Percentiles rank a stretch among this genome's conserved stretches.
Conservation (phyloP, 2,797 vertebrate genomes). For the Lates japonicus region DNA sequence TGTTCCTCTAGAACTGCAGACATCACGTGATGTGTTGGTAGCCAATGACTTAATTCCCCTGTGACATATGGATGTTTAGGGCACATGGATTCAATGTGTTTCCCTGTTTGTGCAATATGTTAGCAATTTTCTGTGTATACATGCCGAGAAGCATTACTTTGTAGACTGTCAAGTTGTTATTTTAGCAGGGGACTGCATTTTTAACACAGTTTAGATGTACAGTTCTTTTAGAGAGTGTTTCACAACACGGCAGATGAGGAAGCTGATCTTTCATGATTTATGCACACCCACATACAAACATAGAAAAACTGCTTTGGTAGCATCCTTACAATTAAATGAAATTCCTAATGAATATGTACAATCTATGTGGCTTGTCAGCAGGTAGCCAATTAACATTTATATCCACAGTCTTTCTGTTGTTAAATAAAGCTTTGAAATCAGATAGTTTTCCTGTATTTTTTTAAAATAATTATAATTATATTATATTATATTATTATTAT, state of each 20-base stretch:
- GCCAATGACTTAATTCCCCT: conserved; percentile 61
- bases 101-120: conserved; percentile 26
- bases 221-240: conserved; percentile 4
- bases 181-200: background rate
- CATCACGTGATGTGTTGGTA: no score
- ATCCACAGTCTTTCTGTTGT: background rate
- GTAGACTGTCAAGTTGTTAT: background rate
- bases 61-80: conserved; percentile 52
- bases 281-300: conserved; percentile 38
- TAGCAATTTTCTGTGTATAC: background rate
- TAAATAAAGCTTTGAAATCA: conserved; percentile 1
- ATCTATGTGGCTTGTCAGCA: conserved; percentile 16
- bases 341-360: conserved; percentile 19
- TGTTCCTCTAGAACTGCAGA: conserved; percentile 50
- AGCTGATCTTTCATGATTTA: conserved; percentile 31
- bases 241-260: conserved; percentile 3
- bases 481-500: no score
- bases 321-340: conserved; percentile 21
- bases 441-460: background rate
- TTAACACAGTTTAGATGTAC: background rate
- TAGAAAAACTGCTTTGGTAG: background rate
- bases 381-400: conserved; percentile 26
- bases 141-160: conserved; percentile 6
- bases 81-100: conserved; percentile 11
- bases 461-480: no score